Base-by-base conservation (phyloP, 2,888 invertebrate genomes). In the Esperia sulphurella region DNA sequence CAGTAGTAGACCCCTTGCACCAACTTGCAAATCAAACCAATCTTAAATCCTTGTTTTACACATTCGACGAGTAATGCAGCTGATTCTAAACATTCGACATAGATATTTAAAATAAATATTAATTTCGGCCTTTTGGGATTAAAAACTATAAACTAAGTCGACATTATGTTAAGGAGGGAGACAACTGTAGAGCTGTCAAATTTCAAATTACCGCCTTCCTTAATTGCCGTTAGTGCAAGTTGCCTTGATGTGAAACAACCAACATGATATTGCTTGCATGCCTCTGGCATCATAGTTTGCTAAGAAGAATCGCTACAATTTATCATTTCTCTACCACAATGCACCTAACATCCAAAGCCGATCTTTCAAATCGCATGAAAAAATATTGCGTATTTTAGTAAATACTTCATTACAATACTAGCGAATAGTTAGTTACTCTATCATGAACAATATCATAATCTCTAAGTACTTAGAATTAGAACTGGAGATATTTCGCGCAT, bases 341-440 rank as follows among this genome's bases (percentile, higher is more conserved):
- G 57, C 71, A 67, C 55, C 74, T 80, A 81, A 86, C 86, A 87
- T 71, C 67, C 75, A 87, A 87, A 87, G 87, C 87, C 62, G 68
- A 69, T 65, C 65, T 66, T 62, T 63, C 68, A 69, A 64, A 58
- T 72, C 62, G 74, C 78, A 79, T 84, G 82, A 73, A 81, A 84
- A 83, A 83, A 82, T 83, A 83, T 79, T 71, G 70, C 75, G 68
- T 79, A 72, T 69, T 65, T 66, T 64, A 63, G 61, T 63, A 56
- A 59, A 63, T 64, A 64, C 57, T 58, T 31, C 30, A 30, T 38
- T 37, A 29, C 12, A 14, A 35, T 46, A 41, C 52, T 68, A 68
- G 58, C 51, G 45, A 56, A 62, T 65, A 57, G 50, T 58, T 65
- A 57, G 50, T 58, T 63, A 60, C 61, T 61, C 55, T 61, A 58